Evolutionary conservation across 2,888 invertebrate genomes (phyloP).

Genomic region (Erebia epiphron): DNA sequence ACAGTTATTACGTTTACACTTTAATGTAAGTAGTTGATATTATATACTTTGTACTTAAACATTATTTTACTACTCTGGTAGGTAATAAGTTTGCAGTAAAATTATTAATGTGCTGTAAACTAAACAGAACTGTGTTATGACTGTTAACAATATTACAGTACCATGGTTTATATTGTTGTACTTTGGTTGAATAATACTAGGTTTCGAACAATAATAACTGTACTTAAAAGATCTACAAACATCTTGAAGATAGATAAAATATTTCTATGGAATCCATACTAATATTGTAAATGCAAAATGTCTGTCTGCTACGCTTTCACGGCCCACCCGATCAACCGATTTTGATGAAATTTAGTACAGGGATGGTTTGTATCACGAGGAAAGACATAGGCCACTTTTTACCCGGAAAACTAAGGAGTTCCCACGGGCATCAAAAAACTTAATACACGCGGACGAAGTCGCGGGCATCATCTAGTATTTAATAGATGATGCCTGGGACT

Average conservation of each 20-base stretch:
- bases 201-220: not conserved
- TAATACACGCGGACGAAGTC: too few species aligned
- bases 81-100: slow-evolving; percentile 42
- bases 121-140: slow-evolving; percentile 37
- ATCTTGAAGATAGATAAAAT: not conserved
- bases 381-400: too few species aligned
- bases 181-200: not conserved
- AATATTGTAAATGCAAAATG: too few species aligned
- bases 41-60: slow-evolving; percentile 50
- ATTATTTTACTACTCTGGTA: slow-evolving; percentile 37
- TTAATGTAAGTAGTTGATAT: slow-evolving; percentile 32
- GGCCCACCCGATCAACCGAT: too few species aligned
- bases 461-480: too few species aligned
- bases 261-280: too few species aligned
- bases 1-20: slow-evolving; percentile 10
- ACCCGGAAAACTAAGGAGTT: too few species aligned
- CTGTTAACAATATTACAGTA: slow-evolving; percentile 34
- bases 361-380: too few species aligned
- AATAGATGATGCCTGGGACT: too few species aligned
- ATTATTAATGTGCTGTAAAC: slow-evolving; percentile 40
- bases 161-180: slow-evolving; percentile 22
- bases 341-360: too few species aligned
- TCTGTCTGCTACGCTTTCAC: too few species aligned
- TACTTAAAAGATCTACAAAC: not conserved
- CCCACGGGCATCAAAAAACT: too few species aligned